A percentile compares a stretch with the other conserved stretches of the same genome.
Conservation (phyloP, 1,140 invertebrate genomes). For the Kradibia gibbosae region DNA sequence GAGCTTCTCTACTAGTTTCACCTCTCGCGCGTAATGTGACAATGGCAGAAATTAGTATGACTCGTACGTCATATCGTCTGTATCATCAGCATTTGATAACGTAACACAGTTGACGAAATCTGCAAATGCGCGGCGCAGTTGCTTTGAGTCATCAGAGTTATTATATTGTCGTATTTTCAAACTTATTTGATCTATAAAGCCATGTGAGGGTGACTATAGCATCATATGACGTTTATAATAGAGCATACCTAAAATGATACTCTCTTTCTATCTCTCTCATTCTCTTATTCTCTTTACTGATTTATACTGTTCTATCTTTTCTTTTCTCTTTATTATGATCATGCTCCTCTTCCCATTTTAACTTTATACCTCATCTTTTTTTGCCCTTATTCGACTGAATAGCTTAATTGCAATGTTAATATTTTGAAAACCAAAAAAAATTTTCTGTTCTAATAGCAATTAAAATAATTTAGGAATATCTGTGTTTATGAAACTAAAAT, state of each 20-base stretch:
- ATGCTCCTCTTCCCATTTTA: not conserved
- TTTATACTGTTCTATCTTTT: constrained; percentile 10
- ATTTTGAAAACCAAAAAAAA: too few species aligned
- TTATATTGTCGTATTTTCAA: constrained; percentile 68
- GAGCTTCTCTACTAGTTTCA: constrained; percentile 62
- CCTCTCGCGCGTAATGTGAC: constrained; percentile 57
- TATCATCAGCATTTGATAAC: constrained; percentile 70
- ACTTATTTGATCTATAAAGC: constrained; percentile 60
- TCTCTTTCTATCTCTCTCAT: too few species aligned
- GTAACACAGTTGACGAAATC: constrained; percentile 24
- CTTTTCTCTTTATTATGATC: not conserved
- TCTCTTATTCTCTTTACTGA: constrained; percentile 21
- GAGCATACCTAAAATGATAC: not conserved
- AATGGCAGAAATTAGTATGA: constrained; percentile 67
- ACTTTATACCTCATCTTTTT: not conserved
- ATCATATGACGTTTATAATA: constrained; percentile 55
- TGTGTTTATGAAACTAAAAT: too few species aligned
- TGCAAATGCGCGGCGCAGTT: constrained; percentile 53
- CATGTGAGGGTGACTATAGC: constrained; percentile 57
- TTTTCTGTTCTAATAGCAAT: too few species aligned
- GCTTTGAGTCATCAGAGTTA: constrained; percentile 71
- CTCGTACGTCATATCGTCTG: constrained; percentile 67
- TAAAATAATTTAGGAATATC: too few species aligned
- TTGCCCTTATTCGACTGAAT: too few species aligned
- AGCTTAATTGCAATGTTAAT: too few species aligned